phyloP scores from a whole-genome alignment of 2,797 vertebrate genomes.

The Sebastes steindachneri region DNA sequence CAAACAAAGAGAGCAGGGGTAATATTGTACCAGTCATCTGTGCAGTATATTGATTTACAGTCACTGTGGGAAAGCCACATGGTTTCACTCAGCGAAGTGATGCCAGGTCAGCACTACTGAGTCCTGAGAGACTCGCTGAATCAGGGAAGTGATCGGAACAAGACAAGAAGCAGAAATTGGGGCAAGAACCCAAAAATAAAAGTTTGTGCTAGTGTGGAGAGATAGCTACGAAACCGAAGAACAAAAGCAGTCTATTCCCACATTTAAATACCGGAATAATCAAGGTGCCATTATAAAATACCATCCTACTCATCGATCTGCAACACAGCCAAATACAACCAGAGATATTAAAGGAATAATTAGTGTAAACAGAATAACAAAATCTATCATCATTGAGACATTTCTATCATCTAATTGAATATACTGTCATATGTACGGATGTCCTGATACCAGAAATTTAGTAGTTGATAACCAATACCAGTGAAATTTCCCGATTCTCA shows the following conservation, averaged over 20 bases:
- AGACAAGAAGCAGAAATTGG: neutral
- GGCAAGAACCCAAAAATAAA: neutral
- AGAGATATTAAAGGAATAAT: neutral
- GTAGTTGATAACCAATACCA: too few species aligned
- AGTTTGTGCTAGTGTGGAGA: neutral
- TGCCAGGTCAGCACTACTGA: conserved; percentile 4
- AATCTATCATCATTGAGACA: neutral
- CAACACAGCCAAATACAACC: neutral
- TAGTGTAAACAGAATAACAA: neutral
- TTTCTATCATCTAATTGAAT: neutral
- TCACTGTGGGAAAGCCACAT: neutral
- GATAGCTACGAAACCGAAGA: neutral
- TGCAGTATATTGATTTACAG: neutral
- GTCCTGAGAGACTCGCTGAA: neutral
- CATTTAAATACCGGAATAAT: neutral
- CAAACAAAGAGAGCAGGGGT: neutral
- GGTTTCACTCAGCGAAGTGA: neutral
- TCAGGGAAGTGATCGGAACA: neutral
- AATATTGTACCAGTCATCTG: neutral
- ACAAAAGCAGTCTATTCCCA: neutral
- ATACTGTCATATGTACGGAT: too few species aligned
- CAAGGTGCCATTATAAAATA: neutral
- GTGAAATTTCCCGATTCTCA: too few species aligned
- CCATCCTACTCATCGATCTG: neutral
- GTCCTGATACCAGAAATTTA: too few species aligned